Base-by-base conservation (phyloP, 2,888 invertebrate genomes). In the Sphaeridia pumilis region DNA sequence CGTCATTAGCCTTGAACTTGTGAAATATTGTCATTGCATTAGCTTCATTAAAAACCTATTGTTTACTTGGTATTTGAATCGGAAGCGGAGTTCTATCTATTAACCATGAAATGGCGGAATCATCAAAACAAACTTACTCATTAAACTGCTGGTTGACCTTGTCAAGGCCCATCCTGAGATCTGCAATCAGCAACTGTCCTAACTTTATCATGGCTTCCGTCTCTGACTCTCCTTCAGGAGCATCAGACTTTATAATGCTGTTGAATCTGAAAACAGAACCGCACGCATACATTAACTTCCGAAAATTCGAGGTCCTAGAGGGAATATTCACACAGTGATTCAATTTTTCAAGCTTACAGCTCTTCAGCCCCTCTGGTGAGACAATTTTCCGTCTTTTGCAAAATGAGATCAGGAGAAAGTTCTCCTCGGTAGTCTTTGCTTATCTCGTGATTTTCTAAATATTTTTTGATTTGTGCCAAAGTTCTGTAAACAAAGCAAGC, bases 81-180 rank as follows among this genome's bases (percentile, higher is more conserved):
- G n/a, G n/a, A n/a, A n/a, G n/a, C n/a, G n/a, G n/a, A n/a, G n/a
- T n/a, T n/a, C n/a, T n/a, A n/a, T n/a, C n/a, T n/a, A n/a, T n/a
- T n/a, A n/a, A n/a, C n/a, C n/a, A n/a, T n/a, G n/a, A n/a, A n/a
- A n/a, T n/a, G n/a, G n/a, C n/a, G n/a, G n/a, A n/a, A n/a, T n/a
- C n/a, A n/a, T n/a, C n/a, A n/a, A n/a, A n/a, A n/a, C n/a, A n/a
- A n/a, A 78, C 82, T 78, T 73, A 86, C 87, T 85, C 84, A 69
- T 85, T 80, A 71, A 92, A 93, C 44, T 83, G 72, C 70, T 82
- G 83, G 67, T 88, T 85, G 65, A 85, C 84, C 68, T 80, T 80
- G 67, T 88, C 87, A 57, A 84, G 78, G 4, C 85, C 84, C 63
- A 81, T 78, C 67, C 87, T 84, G 46, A 88, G 71, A 73, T 88